Percentiles rank a stretch among this genome's conserved stretches.
Evolutionary conservation across 1,140 invertebrate species (phyloP).

Genomic region (Drosophila athabasca): DNA sequence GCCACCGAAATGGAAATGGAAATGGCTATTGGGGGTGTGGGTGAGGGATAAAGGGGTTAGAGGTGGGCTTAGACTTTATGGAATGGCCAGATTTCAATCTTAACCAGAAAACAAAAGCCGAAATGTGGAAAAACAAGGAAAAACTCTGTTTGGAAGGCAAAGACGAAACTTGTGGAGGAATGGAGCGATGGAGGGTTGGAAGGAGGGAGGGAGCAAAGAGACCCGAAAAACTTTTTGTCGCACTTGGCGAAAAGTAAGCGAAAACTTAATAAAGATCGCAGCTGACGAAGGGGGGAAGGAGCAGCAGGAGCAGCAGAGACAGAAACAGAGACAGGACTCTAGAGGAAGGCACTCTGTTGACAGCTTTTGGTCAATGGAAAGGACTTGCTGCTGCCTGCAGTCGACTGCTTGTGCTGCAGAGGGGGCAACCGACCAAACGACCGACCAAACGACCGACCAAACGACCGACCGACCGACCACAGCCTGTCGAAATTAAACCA

Average conservation of each 20-base stretch:
- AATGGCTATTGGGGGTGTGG: constrained; percentile 10
- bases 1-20: constrained; percentile 11
- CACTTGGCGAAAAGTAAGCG: constrained; percentile 78
- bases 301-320: background rate
- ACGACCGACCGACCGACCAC: constrained; percentile 39
- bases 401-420: constrained; percentile 21
- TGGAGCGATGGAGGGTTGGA: too few relatives aligned
- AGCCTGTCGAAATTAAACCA: constrained; percentile 81
- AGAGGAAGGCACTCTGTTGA: constrained; percentile 30
- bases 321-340: constrained; percentile 1
- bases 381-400: constrained; percentile 6
- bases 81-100: constrained; percentile 69
- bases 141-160: constrained; percentile 64
- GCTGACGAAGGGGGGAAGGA: constrained; percentile 36
- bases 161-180: too few relatives aligned
- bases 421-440: constrained; percentile 13
- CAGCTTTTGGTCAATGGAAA: constrained; percentile 68
- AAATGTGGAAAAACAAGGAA: constrained; percentile 78
- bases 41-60: background rate
- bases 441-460: constrained; percentile 7
- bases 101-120: constrained; percentile 80
- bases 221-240: constrained; percentile 65
- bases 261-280: constrained; percentile 82
- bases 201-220: constrained; percentile 1
- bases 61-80: constrained; percentile 8